Base-by-base conservation (phyloP, 2,113 vertebrate genomes). In the Nycticorax nycticorax region DNA sequence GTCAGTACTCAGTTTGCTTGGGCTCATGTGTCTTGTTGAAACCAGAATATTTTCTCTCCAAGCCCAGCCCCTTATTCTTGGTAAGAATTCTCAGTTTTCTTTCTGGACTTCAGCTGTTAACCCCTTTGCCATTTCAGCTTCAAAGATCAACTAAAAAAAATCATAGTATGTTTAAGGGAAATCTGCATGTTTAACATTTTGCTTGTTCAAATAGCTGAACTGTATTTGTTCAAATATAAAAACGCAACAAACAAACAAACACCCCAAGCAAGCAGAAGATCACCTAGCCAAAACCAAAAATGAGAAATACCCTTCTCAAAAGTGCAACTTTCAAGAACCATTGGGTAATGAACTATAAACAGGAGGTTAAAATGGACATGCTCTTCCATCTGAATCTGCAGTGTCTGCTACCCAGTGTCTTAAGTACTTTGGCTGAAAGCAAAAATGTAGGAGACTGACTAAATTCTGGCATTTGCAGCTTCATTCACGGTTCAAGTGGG, bases 41-140 rank as follows among this genome's bases (percentile, higher is more conserved):
- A 92, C 93, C 92, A 96, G 93, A 95, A 87, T 95, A 93, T 94
- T 92, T 94, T 95, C 76, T 96, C 84, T 91, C 84, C 62, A 82
- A 95, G 80, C 84, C 79, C 71, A 89, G 62, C 60, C 88, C 74
- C 89, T 95, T 82, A 78, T 93, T 97, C 77, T 76, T 82, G 26
- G 80, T 89, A 85, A 92, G 77, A 86, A 85, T 92, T 92, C 90
- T 96, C 69, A 57, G 66, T 87, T 96, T 96, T 93, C 79, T 28
- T 93, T 83, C 52, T 88, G 56, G 55, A 76, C 85, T 95, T 92
- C 53, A 76, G 43, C 76, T 96, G 33, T 97, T 96, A 96, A 96
- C 92, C 62, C 79, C 62, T 79, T 89, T 78, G n/a, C 30, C 45
- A 55, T 64, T 77, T 80, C 76, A 85, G 47, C 56, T 91, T 85